Base-by-base conservation (phyloP, 1,140 invertebrate genomes). In the Papilio machaon region DNA sequence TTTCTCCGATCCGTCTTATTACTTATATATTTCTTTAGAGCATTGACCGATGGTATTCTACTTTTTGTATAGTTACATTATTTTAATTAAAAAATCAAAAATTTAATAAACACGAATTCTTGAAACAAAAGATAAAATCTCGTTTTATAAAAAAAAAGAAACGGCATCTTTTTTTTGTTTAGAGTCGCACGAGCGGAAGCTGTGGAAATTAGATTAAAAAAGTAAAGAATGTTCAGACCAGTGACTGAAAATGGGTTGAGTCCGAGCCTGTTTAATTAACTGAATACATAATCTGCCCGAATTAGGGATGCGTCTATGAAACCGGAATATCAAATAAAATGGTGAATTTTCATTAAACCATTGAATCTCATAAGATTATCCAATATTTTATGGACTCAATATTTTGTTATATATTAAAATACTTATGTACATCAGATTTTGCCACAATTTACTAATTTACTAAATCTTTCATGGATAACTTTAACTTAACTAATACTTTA, bases 211-310 rank as follows among this genome's bases (percentile, higher is more conserved):
- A 81, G 80, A 67, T 67, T 67, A 67, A 67, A 67, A 67, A 67
- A 67, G 64, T 67, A 67, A 67, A 67, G 30, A 67, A 67, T 35
- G 64, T 67, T 35, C 23, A 38, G 13, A 67, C 23, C 64, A 38
- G 64, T 67, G 64, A 67, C 35, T 67, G 11, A 67, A 67, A 80
- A 54, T 73, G 79, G 23, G 23, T 43, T 19, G 73, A 70, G 73
- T 82, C 81, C 81, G 80, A 70, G 46, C 84, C 85, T 74, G 85
- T 87, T 87, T 86, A 87, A 87, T 87, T 87, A 86, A 86, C 82
- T 83, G 82, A 81, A 84, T 84, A 80, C 78, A 83, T 85, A 86
- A 86, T 88, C 85, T 81, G 82, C 81, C 75, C 83, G 80, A 84
- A 86, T 86, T 83, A 86, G 84, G 81, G 81, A 79, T 70, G 78